These are phyloP conservation scores for Ispidina picta DNA, from an alignment of 2,797 vertebrate genomes.

Conservation along the genomic window DNA sequence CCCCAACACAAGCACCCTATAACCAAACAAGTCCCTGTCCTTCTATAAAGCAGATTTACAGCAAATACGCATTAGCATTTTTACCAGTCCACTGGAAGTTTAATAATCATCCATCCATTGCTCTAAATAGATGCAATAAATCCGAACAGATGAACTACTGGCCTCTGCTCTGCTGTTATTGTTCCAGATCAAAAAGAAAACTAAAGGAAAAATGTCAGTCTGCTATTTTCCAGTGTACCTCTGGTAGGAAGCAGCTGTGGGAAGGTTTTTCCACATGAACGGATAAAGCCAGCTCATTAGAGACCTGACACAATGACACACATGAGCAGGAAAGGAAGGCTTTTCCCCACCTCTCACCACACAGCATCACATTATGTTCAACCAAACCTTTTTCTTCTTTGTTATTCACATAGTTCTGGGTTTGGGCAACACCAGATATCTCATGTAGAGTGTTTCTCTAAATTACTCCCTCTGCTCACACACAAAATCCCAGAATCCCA, in stretches of 20 bases:
- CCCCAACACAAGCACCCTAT: background rate
- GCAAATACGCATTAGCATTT: background rate
- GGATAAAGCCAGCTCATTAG: slow-evolving; percentile 55
- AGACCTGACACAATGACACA: slow-evolving; percentile 45
- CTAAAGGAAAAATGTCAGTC: slow-evolving; percentile 50
- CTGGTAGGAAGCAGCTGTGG: slow-evolving; percentile 73
- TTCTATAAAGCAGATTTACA: background rate
- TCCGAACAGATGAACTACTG: background rate
- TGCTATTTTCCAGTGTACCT: slow-evolving; percentile 51
- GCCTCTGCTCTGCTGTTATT: background rate
- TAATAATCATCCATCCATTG: background rate
- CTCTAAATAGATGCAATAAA: slow-evolving; percentile 20
- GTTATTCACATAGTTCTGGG: too few species aligned
- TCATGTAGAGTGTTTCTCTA: too few species aligned
- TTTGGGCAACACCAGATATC: too few species aligned
- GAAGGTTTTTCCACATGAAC: background rate
- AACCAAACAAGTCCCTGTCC: background rate
- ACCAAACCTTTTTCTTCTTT: too few species aligned
- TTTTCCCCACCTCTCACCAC: background rate
- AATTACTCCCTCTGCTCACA: too few species aligned
- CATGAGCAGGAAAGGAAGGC: slow-evolving; percentile 37
- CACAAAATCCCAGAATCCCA: too few species aligned
- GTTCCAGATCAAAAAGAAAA: slow-evolving; percentile 38
- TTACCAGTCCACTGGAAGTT: background rate
- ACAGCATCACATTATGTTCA: background rate